Conservation (phyloP, 2,888 invertebrate species). For the Hypena proboscidalis region DNA sequence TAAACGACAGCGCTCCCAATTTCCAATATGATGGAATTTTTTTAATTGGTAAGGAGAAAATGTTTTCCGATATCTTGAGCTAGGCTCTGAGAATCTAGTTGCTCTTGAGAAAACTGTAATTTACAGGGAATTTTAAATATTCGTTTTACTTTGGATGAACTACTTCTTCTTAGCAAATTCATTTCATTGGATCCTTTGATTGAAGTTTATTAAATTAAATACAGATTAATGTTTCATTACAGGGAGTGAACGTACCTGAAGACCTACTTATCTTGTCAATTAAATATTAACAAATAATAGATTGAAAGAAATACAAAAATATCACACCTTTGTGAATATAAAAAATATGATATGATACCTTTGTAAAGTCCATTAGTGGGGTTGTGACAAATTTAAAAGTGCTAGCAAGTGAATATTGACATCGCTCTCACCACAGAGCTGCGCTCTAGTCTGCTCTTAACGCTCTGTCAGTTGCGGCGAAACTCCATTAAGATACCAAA, state of each 20-base stretch:
- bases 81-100: conserved; percentile 2
- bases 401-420: conserved; percentile 24
- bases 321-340: too few relatives aligned
- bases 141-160: conserved; percentile 1
- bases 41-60: conserved; percentile 42
- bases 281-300: too few relatives aligned
- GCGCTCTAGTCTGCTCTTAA: conserved; percentile 22
- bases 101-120: neutral
- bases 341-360: neutral
- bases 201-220: neutral
- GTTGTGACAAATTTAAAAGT: conserved; percentile 1
- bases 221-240: too few relatives aligned
- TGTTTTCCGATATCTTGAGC: conserved; percentile 2
- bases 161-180: neutral
- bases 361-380: neutral
- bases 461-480: conserved; percentile 43
- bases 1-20: conserved; percentile 39
- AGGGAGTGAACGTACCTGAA: too few relatives aligned
- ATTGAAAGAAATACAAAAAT: too few relatives aligned
- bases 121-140: neutral
- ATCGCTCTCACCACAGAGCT: conserved; percentile 32
- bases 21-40: conserved; percentile 43
- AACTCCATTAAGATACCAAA: conserved; percentile 54
- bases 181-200: neutral
- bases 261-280: too few relatives aligned